Percentiles rank a stretch among this genome's conserved stretches.
phyloP scores from a whole-genome alignment of 92 coral and sea anemone species.

The Pocillopora meandrina region DNA sequence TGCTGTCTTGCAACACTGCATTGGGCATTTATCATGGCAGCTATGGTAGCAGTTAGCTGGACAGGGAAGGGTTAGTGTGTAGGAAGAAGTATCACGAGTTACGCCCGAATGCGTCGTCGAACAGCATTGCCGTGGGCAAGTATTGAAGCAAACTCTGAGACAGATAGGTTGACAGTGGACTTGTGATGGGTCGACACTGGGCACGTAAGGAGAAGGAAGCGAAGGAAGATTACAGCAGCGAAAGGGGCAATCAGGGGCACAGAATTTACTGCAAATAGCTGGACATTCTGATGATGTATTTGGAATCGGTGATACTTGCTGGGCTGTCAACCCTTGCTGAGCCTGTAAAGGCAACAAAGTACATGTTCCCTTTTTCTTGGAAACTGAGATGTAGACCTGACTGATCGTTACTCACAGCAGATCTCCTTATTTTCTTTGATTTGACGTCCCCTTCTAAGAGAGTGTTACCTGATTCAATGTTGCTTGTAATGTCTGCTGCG shows the following conservation, averaged over 20 bases:
- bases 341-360: background rate
- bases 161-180: conserved; percentile 50
- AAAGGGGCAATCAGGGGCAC: conserved; percentile 74
- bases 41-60: background rate
- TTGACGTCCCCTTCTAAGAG: too few relatives aligned
- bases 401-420: background rate
- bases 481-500: background rate
- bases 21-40: conserved; percentile 27
- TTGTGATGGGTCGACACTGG: background rate
- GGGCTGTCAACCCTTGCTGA: background rate
- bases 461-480: conserved; percentile 8
- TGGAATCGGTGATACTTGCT: background rate
- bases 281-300: conserved; percentile 45
- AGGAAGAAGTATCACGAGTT: background rate
- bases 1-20: conserved; percentile 11
- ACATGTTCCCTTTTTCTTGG: background rate
- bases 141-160: conserved; percentile 44
- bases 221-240: conserved; percentile 53
- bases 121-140: conserved; percentile 72
- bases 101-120: background rate
- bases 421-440: background rate
- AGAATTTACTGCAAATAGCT: conserved; percentile 41
- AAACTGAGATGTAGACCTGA: background rate
- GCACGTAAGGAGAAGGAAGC: background rate
- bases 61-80: conserved; percentile 6